Evolutionary conservation across 2,797 vertebrate genomes (phyloP).

Genomic region (Psittacula derbiana): DNA sequence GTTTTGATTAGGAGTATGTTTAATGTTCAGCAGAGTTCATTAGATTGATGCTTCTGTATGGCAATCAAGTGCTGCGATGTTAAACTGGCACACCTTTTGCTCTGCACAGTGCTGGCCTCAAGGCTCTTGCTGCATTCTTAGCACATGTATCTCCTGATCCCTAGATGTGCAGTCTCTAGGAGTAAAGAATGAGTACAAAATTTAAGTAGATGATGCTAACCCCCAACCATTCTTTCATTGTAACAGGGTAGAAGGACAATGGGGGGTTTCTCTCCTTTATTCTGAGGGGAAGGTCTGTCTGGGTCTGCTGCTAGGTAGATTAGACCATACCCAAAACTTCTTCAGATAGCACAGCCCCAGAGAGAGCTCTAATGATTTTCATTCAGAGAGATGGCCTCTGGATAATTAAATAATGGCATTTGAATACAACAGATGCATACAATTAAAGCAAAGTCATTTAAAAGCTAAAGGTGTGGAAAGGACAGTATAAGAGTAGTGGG

Average conservation of each 20-base stretch:
- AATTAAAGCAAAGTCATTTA: not conserved
- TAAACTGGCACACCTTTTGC: not conserved
- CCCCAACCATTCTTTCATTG: accelerated
- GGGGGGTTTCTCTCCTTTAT: too few species aligned
- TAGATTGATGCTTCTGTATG: not conserved
- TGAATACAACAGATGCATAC: not conserved
- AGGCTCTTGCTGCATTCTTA: not conserved
- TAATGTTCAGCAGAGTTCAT: not conserved
- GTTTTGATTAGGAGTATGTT: not conserved
- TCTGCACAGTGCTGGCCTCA: not conserved
- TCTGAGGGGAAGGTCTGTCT: not conserved
- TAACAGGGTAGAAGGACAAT: not conserved
- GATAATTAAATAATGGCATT: not conserved
- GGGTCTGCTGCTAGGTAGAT: not conserved
- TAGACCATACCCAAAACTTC: not conserved
- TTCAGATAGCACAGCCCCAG: not conserved
- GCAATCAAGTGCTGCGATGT: not conserved
- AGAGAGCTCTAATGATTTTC: not conserved
- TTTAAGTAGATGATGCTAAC: not conserved
- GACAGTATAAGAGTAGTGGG: not conserved
- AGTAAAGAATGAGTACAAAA: not conserved
- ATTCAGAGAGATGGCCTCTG: not conserved
- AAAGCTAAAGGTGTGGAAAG: not conserved
- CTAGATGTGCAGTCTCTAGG: accelerated
- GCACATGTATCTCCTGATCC: not conserved